Percentiles rank a stretch among this genome's conserved stretches.
These are phyloP conservation scores for Drosophila suzukii DNA, from an alignment of 1,140 invertebrate species.

Conservation along the genomic window DNA sequence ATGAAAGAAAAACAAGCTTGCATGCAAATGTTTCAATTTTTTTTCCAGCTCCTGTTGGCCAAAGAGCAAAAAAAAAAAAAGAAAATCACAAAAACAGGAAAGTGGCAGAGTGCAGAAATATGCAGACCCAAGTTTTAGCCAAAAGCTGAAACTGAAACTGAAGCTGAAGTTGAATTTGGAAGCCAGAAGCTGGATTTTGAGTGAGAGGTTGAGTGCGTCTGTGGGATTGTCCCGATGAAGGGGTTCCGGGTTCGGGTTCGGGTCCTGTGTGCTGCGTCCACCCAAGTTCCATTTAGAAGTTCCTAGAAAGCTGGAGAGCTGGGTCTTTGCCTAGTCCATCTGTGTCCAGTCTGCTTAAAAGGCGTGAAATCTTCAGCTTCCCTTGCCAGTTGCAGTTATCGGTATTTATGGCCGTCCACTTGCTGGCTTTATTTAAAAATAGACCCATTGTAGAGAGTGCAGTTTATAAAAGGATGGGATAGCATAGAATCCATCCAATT, in stretches of 20 bases:
- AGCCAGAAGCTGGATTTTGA: slow-evolving; percentile 8
- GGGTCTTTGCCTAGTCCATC: slow-evolving; percentile 9
- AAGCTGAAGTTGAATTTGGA: slow-evolving; percentile 24
- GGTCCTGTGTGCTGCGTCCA: too few species aligned
- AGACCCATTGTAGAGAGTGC: neutral
- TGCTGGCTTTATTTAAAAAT: slow-evolving; percentile 7
- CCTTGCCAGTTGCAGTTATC: neutral
- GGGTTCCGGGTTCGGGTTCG: too few species aligned
- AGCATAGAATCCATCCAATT: too few species aligned
- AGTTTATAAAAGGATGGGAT: slow-evolving; percentile 7
- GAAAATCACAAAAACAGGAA: neutral
- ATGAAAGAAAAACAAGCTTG: slow-evolving; percentile 44
- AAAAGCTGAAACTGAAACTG: slow-evolving; percentile 25
- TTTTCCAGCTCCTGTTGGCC: slow-evolving; percentile 3
- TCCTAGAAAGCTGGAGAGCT: neutral
- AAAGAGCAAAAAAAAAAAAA: neutral
- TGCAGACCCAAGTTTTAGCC: slow-evolving; percentile 35
- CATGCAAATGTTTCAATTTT: slow-evolving; percentile 70
- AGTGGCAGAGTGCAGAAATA: slow-evolving; percentile 29
- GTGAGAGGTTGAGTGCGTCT: slow-evolving; percentile 12
- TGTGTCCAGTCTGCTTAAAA: slow-evolving; percentile 17
- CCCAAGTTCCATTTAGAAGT: too few species aligned
- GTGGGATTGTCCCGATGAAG: neutral
- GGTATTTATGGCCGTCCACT: neutral
- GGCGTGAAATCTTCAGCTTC: slow-evolving; percentile 16